These are phyloP conservation scores for Synchiropus splendidus DNA, from an alignment of 2,113 vertebrate species.

Conservation along the genomic window DNA sequence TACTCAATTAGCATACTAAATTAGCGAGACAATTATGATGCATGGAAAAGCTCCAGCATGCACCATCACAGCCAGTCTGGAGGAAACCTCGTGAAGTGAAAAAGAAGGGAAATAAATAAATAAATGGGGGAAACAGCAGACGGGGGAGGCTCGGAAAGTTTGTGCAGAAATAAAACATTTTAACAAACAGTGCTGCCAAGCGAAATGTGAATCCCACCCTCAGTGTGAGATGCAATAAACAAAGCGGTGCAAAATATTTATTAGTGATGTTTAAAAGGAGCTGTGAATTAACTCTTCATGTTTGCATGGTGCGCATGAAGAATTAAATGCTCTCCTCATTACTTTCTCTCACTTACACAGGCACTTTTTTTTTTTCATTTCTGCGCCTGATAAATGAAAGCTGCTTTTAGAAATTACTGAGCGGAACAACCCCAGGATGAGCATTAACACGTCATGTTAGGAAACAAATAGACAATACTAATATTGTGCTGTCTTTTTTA, in stretches of 20 bases:
- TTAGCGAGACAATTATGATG: constrained; percentile 76
- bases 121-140: constrained; percentile 13
- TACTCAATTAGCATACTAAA: constrained; percentile 77
- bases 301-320: constrained; percentile 38
- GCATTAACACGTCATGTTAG: no score
- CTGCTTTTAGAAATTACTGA: not conserved
- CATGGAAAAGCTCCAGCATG: constrained; percentile 72
- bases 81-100: constrained; percentile 35
- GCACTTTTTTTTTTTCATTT: not conserved
- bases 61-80: constrained; percentile 51
- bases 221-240: constrained; percentile 62
- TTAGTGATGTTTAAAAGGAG: constrained; percentile 57
- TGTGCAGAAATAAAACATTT: constrained; percentile 63
- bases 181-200: constrained; percentile 46
- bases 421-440: no score
- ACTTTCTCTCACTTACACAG: not conserved
- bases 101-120: not conserved
- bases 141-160: constrained; percentile 51
- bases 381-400: not conserved
- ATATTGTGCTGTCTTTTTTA: no score
- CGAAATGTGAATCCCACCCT: constrained; percentile 48
- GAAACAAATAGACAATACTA: no score
- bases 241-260: constrained; percentile 53
- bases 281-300: constrained; percentile 56
- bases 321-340: constrained; percentile 24